Evolutionary conservation across 2,113 vertebrate genomes (phyloP).

Genomic region (Crotalus tigris): DNA sequence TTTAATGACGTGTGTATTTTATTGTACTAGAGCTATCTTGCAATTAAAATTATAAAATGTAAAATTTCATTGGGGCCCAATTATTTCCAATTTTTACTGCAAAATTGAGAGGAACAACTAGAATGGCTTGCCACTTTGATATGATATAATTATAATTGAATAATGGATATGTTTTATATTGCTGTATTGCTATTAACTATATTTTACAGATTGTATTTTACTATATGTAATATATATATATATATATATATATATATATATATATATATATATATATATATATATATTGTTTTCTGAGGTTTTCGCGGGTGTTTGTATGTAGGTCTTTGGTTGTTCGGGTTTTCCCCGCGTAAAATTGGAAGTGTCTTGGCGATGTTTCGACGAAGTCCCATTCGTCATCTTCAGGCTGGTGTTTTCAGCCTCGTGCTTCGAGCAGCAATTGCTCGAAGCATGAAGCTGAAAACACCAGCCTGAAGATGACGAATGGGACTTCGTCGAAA

Average conservation of each 20-base stretch:
- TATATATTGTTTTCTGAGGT: no score
- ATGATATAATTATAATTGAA: not conserved
- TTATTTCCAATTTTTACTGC: not conserved
- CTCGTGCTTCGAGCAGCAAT: no score
- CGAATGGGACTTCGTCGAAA: no score
- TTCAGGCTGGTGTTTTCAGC: no score
- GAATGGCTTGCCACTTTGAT: not conserved
- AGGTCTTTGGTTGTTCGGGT: no score
- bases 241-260: not conserved
- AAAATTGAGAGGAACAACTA: not conserved
- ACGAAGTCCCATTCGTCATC: no score
- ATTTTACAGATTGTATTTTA: not conserved
- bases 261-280: not conserved
- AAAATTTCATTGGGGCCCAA: not conserved
- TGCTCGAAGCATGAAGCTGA: no score
- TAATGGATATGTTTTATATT: not conserved
- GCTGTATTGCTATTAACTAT: not conserved
- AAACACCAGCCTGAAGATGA: no score
- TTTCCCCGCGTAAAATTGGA: no score
- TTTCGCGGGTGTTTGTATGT: no score
- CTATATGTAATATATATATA: not conserved
- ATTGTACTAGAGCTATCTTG: not conserved
- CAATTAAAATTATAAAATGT: not conserved
- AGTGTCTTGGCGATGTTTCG: no score
- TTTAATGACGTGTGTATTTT: not conserved